Base-by-base conservation (phyloP, 2,888 invertebrate genomes). In the Lucinisca nassula region DNA sequence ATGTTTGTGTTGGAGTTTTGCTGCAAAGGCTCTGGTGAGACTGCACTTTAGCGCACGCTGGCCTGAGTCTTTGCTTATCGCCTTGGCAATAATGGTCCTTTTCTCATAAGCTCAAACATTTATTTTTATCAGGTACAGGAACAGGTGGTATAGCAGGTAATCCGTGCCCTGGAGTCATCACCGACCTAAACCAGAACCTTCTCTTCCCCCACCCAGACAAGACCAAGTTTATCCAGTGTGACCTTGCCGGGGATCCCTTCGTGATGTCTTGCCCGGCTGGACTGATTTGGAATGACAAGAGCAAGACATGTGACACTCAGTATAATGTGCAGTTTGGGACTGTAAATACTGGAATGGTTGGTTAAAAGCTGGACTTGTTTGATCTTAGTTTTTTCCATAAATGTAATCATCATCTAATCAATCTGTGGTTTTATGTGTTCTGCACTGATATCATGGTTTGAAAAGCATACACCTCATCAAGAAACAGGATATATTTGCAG, bases 171-270 rank as follows among this genome's bases (percentile, higher is more conserved):
- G 76, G 72, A 30, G 67, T 82, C 14, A 40, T 58, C 55, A 78
- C 74, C 14, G 24, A 40, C 0, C 37, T 58, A 17, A 35, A 49
- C 32, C 72, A 58, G 30, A 74, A 85, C 17, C 80, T 91, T 30
- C 93, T 92, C 87, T 93, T 91, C 88, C 92, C 93, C 8, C 92
- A 93, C 38, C 92, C 93, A 6, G 91, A 94, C 74, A 85, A 90
- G 10, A 90, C 85, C 74, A 93, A 93, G 85, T 94, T 92, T 82
- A 92, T 93, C 79, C 93, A 94, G 78, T 94, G 94, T 84, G 93
- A 93, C 61, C 82, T 91, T 1, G 92, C 90, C 61, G 93, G 94
- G 4, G 84, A 92, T 27, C 92, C 91, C n/a, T 93, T 90, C 79
- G 87, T 92, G 12, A 88, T 92, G 80, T 75, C 86, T 30, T 94